Evolutionary conservation across 2,113 vertebrate species (phyloP).

Genomic region (Tragelaphus buxtoni): DNA sequence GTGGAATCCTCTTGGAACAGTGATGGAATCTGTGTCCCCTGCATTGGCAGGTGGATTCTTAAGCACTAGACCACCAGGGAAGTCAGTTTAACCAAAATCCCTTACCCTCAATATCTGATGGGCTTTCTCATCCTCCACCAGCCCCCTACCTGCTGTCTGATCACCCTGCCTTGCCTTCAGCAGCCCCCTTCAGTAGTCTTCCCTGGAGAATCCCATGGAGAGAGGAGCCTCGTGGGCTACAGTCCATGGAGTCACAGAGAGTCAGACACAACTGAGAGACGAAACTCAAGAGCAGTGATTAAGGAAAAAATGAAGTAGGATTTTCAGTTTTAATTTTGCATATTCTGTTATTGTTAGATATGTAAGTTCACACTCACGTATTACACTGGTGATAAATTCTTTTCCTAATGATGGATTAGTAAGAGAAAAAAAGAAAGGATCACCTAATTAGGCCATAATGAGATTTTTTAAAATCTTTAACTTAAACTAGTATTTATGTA

Average conservation of each 20-base stretch:
- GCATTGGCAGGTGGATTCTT: not conserved
- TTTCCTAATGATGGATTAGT: not conserved
- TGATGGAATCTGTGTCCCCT: not conserved
- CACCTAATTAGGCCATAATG: not conserved
- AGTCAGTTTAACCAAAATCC: not conserved
- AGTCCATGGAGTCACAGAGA: not conserved
- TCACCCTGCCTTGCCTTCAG: not conserved
- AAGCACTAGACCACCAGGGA: not conserved
- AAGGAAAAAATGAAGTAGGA: not conserved
- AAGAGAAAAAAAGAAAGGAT: not conserved
- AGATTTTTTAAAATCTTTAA: not conserved
- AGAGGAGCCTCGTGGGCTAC: not conserved
- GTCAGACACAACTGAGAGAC: not conserved
- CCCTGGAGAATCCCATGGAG: not conserved
- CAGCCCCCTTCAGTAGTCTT: not conserved
- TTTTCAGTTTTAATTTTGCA: not conserved
- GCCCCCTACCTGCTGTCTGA: not conserved
- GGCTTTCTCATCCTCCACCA: not conserved
- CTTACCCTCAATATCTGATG: not conserved
- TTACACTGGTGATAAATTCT: not conserved
- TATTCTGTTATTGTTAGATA: not conserved
- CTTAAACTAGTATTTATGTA: not conserved
- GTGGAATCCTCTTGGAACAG: not conserved
- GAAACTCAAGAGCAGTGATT: not conserved
- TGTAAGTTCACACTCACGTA: not conserved